Base-by-base conservation (phyloP, 2,797 vertebrate species). In the Poecilia picta region DNA sequence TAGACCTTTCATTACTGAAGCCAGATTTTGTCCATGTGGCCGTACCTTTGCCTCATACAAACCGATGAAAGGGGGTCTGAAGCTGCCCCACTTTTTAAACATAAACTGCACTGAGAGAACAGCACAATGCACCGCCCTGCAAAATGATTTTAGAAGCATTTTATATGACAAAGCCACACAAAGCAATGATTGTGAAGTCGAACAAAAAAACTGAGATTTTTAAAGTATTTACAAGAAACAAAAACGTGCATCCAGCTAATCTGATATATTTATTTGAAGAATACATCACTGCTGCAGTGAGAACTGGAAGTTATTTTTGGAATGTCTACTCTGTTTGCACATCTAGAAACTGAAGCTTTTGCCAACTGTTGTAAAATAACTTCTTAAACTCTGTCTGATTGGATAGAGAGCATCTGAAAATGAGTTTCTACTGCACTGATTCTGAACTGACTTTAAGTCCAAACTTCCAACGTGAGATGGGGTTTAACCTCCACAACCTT, bases 21-120 rank as follows among this genome's bases (percentile, higher is more conserved):
- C 77, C 72, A 36, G 0, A n/a, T 51, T 75, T 81, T 46, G 75
- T 80, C 76, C 81, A 68, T 62, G 84, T 82, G 83, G 89, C 82
- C 87, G 86, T 77, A 85, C 83, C 89, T 90, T 72, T 90, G 84
- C 93, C 95, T 94, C 96, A 97, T 96, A 97, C 96, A 97, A 97
- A 98, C 97, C 97, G 97, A 98, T 98, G 97, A 97, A 96, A 96
- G 96, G 97, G 96, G 97, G 97, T 97, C 97, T 96, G 92, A 94
- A 91, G 93, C 95, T 94, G 96, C 94, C 95, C 95, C 96, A 95
- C 95, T 94, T 94, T 81, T 90, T 97, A 97, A 97, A 96, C 97
- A 97, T 97, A 96, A 92, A 94, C 95, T 96, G 95, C 86, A 83
- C 95, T 96, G 94, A 94, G 88, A 90, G 95, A 64, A 89, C 72